These are phyloP conservation scores for Polyommatus icarus DNA, from an alignment of 2,888 invertebrate genomes.

Conservation along the genomic window DNA sequence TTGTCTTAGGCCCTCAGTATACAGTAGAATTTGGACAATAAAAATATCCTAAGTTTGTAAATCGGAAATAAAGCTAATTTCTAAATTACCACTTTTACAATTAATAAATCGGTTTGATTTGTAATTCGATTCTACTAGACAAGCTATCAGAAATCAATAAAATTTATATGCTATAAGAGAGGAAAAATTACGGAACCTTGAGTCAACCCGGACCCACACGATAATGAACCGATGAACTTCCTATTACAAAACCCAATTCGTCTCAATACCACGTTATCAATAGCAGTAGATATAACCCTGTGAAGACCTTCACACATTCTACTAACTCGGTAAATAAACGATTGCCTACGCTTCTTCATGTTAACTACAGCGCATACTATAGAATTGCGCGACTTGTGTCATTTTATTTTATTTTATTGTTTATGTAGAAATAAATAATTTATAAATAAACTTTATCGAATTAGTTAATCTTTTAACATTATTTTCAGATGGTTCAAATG, in stretches of 20 bases:
- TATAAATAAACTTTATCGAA: too few relatives aligned
- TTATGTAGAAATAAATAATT: too few relatives aligned
- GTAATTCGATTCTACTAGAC: not conserved
- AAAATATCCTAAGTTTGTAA: too few relatives aligned
- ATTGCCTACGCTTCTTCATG: constrained; percentile 34
- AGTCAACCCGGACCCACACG: constrained; percentile 23
- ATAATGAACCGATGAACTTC: constrained; percentile 24
- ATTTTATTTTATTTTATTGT: too few relatives aligned
- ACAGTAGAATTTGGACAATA: too few relatives aligned
- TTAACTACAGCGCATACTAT: constrained; percentile 13
- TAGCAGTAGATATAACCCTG: constrained; percentile 48
- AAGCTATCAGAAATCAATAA: not conserved
- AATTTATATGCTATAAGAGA: not conserved
- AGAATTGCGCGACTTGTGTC: too few relatives aligned
- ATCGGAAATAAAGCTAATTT: too few relatives aligned
- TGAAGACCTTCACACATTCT: constrained; percentile 64
- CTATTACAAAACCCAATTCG: constrained; percentile 31
- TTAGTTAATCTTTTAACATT: too few relatives aligned
- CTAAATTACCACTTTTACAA: too few relatives aligned
- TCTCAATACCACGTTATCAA: constrained; percentile 35
- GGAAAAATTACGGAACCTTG: constrained; percentile 15
- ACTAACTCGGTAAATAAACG: constrained; percentile 43
- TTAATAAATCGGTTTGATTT: too few relatives aligned
- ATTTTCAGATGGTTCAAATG: too few relatives aligned
- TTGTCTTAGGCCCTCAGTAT: too few relatives aligned